These are phyloP conservation scores for Latrodectus elegans DNA, from an alignment of 2,888 invertebrate genomes.

Conservation along the genomic window DNA sequence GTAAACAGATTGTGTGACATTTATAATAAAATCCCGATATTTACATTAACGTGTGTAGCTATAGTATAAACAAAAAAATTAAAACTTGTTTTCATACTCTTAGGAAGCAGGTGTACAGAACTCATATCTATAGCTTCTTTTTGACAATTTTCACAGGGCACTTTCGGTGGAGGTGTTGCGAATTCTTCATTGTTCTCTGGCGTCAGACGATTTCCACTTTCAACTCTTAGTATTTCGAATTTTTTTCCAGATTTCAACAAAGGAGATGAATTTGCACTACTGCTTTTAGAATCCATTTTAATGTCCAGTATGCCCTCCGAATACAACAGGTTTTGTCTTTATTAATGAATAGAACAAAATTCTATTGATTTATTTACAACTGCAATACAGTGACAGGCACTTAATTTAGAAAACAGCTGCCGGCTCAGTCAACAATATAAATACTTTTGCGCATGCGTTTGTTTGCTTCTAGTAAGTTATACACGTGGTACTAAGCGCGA, in stretches of 20 bases:
- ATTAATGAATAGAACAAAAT: not conserved
- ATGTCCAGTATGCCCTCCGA: not conserved
- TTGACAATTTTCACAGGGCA: constrained; percentile 40
- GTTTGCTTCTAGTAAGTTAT: constrained; percentile 14
- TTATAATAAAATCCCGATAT: too few relatives aligned
- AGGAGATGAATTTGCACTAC: not conserved
- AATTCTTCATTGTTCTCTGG: not conserved
- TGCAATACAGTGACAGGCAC: not conserved
- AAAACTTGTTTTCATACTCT: constrained; percentile 1
- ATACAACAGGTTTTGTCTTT: not conserved
- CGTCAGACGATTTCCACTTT: constrained; percentile 17
- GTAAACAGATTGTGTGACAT: too few relatives aligned
- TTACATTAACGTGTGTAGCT: too few relatives aligned
- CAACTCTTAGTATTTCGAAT: constrained; percentile 40
- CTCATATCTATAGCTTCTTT: constrained; percentile 27
- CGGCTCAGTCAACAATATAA: constrained; percentile 43
- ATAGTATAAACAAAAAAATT: not conserved
- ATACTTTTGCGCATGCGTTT: constrained; percentile 48
- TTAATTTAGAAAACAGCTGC: constrained; percentile 38
- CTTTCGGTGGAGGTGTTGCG: not conserved
- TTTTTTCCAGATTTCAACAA: constrained; percentile 27
- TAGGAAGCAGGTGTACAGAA: constrained; percentile 2
- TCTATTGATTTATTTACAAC: constrained; percentile 4
- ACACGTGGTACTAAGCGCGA: constrained; percentile 24
- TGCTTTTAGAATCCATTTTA: constrained; percentile 12